Evolutionary conservation across 2,113 vertebrate genomes (phyloP), one percentile per base, ranked within the genome.

Genomic region (Rhadina sibilatrix): DNA sequence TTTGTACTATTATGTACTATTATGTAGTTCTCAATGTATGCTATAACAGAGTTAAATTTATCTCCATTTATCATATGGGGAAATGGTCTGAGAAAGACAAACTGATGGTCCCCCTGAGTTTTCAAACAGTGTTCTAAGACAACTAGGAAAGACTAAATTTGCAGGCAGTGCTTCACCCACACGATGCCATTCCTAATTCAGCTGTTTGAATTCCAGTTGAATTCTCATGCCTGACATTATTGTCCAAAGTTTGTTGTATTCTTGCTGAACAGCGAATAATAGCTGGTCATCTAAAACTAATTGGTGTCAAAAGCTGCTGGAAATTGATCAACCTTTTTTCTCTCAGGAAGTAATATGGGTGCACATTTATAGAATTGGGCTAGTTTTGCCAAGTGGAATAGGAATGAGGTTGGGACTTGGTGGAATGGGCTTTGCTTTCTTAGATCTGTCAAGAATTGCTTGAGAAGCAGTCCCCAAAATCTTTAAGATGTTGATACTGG

Each of bases 181-280:
- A 53, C 49, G 44, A 9, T 1, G 0, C 54, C 0, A 0, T 37
- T 89, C 3, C 12, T n/a, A 49, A 24, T 56, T 56, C 42, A 56
- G 10, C 30, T 65, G 40, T 8, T 47, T 87, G n/a, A 94, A 76
- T 35, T 46, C 7, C 15, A 46, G 21, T n/a, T 61, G 72, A 81
- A 78, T 85, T 81, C 56, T 71, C 40, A 15, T 64, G 28, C 44
- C 42, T 66, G 27, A 22, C 19, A 27, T 22, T 83, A 9, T n/a
- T 83, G 52, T 83, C 38, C 35, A 8, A 42, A 82, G 9, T 66
- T 50, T 16, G 4, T 15, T 78, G 31, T 44, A 44, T 49, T 78
- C 46, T 52, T 70, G 12, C 11, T 66, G 60, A 42, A 25, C 20
- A 75, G 63, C 27, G 79, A 79, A 60, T 63, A 61, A 52, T 20